These are phyloP conservation scores for Drosophila lini DNA, from an alignment of 1,140 invertebrate species.

Conservation along the genomic window DNA sequence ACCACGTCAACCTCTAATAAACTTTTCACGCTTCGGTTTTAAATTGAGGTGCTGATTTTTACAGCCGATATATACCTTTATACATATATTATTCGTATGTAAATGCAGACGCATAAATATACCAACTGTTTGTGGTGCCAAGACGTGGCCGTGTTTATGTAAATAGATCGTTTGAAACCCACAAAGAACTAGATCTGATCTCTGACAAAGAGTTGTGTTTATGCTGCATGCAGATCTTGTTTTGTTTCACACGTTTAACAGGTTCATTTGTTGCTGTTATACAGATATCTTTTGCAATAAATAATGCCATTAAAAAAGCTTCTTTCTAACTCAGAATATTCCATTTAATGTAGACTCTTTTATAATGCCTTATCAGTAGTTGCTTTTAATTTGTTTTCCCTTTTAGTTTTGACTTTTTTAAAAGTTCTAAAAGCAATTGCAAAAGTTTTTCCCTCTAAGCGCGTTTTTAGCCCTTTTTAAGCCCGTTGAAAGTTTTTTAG, in stretches of 20 bases:
- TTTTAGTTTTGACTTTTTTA: slow-evolving; percentile 58
- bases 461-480: slow-evolving; percentile 17
- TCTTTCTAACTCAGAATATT: neutral
- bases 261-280: slow-evolving; percentile 3
- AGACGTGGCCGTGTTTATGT: slow-evolving; percentile 31
- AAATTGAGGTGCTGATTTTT: slow-evolving; percentile 79
- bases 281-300: neutral
- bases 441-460: slow-evolving; percentile 46
- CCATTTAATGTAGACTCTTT: neutral
- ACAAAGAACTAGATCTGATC: slow-evolving; percentile 33
- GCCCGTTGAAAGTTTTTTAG: slow-evolving; percentile 32
- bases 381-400: slow-evolving; percentile 15
- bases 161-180: slow-evolving; percentile 21
- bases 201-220: slow-evolving; percentile 18
- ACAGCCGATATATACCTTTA: slow-evolving; percentile 62
- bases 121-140: slow-evolving; percentile 13
- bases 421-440: slow-evolving; percentile 69
- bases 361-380: neutral
- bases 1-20: slow-evolving; percentile 65
- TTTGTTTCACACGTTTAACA: slow-evolving; percentile 20
- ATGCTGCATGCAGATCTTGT: slow-evolving; percentile 21
- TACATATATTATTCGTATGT: slow-evolving; percentile 15
- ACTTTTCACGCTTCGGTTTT: slow-evolving; percentile 80
- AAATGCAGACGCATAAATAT: slow-evolving; percentile 22
- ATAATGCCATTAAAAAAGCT: neutral